Evolutionary conservation across 1,140 invertebrate species (phyloP).

Genomic region (Drosophila cardini): DNA sequence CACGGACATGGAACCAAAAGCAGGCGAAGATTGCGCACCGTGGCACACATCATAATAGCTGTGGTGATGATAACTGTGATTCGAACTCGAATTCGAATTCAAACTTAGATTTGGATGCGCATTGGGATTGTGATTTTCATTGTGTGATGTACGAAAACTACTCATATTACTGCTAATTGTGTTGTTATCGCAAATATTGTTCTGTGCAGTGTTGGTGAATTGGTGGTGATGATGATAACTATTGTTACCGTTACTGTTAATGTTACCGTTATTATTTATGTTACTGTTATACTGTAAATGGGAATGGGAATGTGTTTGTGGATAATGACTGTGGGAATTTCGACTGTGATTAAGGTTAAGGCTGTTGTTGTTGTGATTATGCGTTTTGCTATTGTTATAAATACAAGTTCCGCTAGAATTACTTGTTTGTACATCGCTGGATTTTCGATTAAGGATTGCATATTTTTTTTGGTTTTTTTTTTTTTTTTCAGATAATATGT

Average conservation of each 20-base stretch:
- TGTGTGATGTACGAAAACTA: slow-evolving; percentile 29
- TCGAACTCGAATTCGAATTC: slow-evolving; percentile 12
- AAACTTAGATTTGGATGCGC: slow-evolving; percentile 13
- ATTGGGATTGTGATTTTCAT: slow-evolving; percentile 45
- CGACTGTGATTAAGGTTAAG: slow-evolving; percentile 67
- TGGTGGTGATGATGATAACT: slow-evolving; percentile 30
- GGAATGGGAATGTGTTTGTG: slow-evolving; percentile 32
- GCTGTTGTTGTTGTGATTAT: slow-evolving; percentile 71
- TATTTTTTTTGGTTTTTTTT: slow-evolving; percentile 66
- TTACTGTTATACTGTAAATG: slow-evolving; percentile 53
- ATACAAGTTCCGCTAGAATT: slow-evolving; percentile 84
- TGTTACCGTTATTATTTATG: slow-evolving; percentile 54
- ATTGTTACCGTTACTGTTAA: slow-evolving; percentile 46
- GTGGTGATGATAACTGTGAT: slow-evolving; percentile 8
- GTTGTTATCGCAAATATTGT: slow-evolving; percentile 36
- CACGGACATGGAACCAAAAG: slow-evolving; percentile 73
- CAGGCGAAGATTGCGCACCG: slow-evolving; percentile 27
- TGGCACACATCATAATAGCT: slow-evolving; percentile 63
- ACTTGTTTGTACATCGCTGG: slow-evolving; percentile 85
- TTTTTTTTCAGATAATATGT: slow-evolving; percentile 77
- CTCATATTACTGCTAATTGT: slow-evolving; percentile 35
- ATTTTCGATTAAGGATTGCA: slow-evolving; percentile 74
- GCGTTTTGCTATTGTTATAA: slow-evolving; percentile 82
- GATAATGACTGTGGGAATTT: slow-evolving; percentile 46
- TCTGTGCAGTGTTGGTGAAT: slow-evolving; percentile 40